Conservation (phyloP, 2,888 invertebrate genomes). For the Linnaemya vulpina region DNA sequence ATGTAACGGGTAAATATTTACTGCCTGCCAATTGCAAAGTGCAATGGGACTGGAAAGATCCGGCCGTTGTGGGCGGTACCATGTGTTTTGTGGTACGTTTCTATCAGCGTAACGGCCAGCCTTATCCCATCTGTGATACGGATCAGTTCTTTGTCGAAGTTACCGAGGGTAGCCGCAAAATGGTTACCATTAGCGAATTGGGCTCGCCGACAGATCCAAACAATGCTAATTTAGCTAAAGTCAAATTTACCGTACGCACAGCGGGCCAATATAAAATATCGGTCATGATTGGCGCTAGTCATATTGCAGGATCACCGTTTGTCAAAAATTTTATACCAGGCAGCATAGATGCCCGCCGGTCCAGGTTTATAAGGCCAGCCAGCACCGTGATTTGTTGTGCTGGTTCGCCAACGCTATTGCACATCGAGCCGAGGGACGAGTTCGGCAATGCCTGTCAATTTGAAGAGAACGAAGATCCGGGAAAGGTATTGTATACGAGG, state of each 20-base stretch:
- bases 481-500: conserved; percentile 82
- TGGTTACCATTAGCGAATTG: conserved; percentile 92
- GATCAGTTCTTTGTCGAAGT: conserved; percentile 95
- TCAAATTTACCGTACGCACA: conserved; percentile 95
- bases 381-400: conserved; percentile 93
- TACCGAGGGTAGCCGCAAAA: conserved; percentile 91
- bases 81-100: conserved; percentile 96
- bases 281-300: conserved; percentile 91
- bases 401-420: conserved; percentile 89
- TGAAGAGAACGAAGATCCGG: conserved; percentile 85
- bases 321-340: conserved; percentile 92
- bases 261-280: conserved; percentile 95
- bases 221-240: conserved; percentile 92
- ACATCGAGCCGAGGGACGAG: conserved; percentile 95
- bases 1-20: conserved; percentile 95
- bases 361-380: conserved; percentile 91
- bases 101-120: conserved; percentile 95
- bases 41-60: conserved; percentile 95
- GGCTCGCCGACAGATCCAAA: conserved; percentile 94
- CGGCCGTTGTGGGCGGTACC: conserved; percentile 93
- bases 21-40: conserved; percentile 93
- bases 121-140: conserved; percentile 96
- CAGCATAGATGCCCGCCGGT: conserved; percentile 91
- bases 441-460: conserved; percentile 93
- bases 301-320: conserved; percentile 94